Conservation (phyloP, 2,888 invertebrate genomes). For the Matsumyia berberina region DNA sequence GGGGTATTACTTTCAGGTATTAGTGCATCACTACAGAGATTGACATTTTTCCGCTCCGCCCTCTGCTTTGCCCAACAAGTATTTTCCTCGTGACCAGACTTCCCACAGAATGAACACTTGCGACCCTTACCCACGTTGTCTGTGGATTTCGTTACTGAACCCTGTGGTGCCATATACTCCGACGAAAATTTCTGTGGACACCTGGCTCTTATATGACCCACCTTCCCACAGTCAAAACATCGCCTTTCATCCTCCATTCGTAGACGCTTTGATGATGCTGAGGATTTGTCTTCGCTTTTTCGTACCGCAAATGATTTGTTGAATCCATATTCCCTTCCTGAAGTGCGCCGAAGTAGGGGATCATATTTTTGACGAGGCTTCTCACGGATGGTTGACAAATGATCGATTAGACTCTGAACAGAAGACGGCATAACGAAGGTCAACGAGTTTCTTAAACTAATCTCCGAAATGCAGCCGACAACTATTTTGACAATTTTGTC, state of each 20-base stretch:
- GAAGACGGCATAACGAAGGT: conserved; percentile 34
- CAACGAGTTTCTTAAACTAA: conserved; percentile 28
- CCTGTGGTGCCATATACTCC: too few relatives aligned
- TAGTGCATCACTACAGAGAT: conserved; percentile 11
- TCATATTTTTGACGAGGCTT: conserved; percentile 22
- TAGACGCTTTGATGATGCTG: background rate
- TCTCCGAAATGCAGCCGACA: conserved; percentile 44
- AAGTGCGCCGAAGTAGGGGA: conserved; percentile 5
- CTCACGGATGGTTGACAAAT: conserved; percentile 28
- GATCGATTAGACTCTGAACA: conserved; percentile 25
- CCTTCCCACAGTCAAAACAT: conserved; percentile 39
- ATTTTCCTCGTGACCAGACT: conserved; percentile 15
- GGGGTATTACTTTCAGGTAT: conserved; percentile 36
- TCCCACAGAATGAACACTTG: too few relatives aligned
- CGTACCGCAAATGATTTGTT: conserved; percentile 6
- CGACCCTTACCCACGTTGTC: too few relatives aligned
- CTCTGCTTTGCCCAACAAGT: conserved; percentile 40
- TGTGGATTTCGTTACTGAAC: too few relatives aligned
- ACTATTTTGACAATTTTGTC: conserved; percentile 47
- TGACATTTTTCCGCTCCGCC: conserved; percentile 23
- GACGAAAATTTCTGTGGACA: background rate
- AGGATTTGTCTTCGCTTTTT: background rate
- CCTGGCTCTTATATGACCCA: background rate
- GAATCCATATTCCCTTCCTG: background rate
- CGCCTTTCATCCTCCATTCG: conserved; percentile 52